Conservation (phyloP, 2,888 invertebrate genomes). For the Spisula solida region DNA sequence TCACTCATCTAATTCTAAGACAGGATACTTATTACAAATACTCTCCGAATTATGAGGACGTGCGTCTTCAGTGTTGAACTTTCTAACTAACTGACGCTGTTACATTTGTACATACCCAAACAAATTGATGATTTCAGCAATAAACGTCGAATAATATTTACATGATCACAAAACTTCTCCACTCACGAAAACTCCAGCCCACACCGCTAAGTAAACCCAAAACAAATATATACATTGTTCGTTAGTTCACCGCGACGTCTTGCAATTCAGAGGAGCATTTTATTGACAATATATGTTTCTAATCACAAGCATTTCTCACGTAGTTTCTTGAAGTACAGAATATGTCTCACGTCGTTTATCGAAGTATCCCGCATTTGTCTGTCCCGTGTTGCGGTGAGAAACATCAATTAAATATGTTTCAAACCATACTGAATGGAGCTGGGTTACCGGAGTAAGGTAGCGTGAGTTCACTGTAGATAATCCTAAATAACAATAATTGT, state of each 20-base stretch:
- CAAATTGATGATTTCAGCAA: not conserved
- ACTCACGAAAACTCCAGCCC: not conserved
- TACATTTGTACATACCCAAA: not conserved
- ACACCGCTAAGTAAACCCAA: not conserved
- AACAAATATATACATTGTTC: not conserved
- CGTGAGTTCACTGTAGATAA: not conserved
- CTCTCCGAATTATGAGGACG: not conserved
- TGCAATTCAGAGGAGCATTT: not conserved
- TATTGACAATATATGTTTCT: not conserved
- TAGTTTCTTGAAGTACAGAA: not conserved
- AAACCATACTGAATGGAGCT: not conserved
- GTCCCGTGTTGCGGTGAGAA: not conserved
- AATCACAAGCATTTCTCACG: not conserved
- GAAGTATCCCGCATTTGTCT: not conserved
- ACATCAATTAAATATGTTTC: not conserved
- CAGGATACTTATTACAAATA: too few species aligned
- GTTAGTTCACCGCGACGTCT: not conserved
- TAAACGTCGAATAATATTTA: not conserved
- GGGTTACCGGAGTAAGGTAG: not conserved
- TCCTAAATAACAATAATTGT: not conserved
- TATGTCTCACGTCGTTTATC: not conserved
- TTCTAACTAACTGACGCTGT: not conserved
- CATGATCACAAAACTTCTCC: not conserved
- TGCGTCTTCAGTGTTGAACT: not conserved
- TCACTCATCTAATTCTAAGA: not conserved